phyloP scores from a whole-genome alignment of 2,797 vertebrate species.

The Peromyscus nudipes region DNA sequence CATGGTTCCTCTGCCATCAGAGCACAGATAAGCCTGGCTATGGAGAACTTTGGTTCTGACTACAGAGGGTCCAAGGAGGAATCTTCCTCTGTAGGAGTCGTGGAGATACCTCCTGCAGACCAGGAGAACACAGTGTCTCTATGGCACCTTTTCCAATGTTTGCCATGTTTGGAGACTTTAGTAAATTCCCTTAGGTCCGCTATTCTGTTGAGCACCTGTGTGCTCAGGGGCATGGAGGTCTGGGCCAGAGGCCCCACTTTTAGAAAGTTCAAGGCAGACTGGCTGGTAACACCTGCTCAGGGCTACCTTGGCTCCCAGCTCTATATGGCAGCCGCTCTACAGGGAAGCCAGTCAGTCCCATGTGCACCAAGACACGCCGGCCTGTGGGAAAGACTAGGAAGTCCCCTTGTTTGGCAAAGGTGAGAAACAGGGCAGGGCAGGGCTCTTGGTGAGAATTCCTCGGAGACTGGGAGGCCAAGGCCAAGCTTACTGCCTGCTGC shows the following conservation, averaged over 20 bases:
- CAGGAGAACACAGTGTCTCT: neutral
- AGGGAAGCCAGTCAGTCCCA: neutral
- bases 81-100: too few species aligned
- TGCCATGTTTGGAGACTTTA: neutral
- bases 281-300: neutral
- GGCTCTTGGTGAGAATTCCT: neutral
- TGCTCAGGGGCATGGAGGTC: neutral
- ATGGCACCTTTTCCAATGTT: neutral
- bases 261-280: neutral
- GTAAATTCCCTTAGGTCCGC: neutral
- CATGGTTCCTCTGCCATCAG: neutral
- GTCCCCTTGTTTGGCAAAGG: neutral
- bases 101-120: neutral
- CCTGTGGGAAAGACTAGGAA: neutral
- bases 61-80: neutral
- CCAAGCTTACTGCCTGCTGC: neutral
- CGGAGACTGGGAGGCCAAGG: neutral
- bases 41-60: neutral
- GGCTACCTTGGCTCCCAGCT: neutral
- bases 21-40: neutral
- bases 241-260: neutral
- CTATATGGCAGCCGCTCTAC: neutral
- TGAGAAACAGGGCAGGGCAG: neutral
- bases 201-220: neutral
- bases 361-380: neutral